Percentiles rank a stretch among this genome's conserved stretches.
phyloP scores from a whole-genome alignment of 2,888 invertebrate genomes.

The Philhelius pedissequus region DNA sequence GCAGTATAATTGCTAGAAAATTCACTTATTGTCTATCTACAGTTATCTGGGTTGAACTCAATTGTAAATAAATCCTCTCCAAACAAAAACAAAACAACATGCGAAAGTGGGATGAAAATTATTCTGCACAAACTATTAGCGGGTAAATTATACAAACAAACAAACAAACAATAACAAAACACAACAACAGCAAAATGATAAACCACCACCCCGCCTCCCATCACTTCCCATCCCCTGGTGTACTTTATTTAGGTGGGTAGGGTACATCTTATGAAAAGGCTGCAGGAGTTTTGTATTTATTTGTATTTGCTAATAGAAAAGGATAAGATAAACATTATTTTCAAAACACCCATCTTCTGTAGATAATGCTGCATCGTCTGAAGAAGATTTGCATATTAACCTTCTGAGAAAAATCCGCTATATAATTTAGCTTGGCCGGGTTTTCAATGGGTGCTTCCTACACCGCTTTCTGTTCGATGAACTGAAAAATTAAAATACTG shows the following conservation, averaged over 20 bases:
- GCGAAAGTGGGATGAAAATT: constrained; percentile 20
- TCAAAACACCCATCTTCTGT: constrained; percentile 22
- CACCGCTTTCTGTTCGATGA: constrained; percentile 37
- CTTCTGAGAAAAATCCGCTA: background rate
- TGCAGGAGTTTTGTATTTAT: background rate
- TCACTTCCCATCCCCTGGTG: background rate
- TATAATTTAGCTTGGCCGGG: background rate
- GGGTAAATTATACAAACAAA: constrained; percentile 44
- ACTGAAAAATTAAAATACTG: constrained; percentile 63
- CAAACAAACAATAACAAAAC: background rate
- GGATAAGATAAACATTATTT: constrained; percentile 36
- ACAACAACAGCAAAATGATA: constrained; percentile 12
- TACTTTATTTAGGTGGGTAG: constrained; percentile 14
- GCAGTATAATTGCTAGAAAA: constrained; percentile 55
- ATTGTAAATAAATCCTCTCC: constrained; percentile 55
- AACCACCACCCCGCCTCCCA: background rate
- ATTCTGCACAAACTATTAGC: constrained; percentile 52
- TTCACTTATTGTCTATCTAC: constrained; percentile 49
- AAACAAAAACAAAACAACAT: constrained; percentile 33
- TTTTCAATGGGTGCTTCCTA: background rate
- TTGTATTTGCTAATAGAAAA: constrained; percentile 15
- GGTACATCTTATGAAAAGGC: constrained; percentile 1
- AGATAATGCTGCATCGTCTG: constrained; percentile 34
- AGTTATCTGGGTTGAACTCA: constrained; percentile 33
- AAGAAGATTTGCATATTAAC: constrained; percentile 53